Evolutionary conservation across 2,797 vertebrate genomes (phyloP).

Genomic region (Hydrophis major): DNA sequence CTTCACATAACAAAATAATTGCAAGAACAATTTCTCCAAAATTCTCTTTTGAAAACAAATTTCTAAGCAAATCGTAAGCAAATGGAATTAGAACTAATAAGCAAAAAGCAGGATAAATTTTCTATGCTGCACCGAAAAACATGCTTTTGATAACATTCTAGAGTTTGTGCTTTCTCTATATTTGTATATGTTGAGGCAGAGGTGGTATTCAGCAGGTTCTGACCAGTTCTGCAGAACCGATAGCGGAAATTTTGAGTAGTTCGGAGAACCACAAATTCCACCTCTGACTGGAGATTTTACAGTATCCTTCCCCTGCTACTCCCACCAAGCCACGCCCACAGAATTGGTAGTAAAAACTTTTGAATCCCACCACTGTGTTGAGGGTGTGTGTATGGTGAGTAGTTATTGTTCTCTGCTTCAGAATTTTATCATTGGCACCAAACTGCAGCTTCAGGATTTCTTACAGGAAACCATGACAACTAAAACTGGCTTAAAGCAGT

Average conservation of each 20-base stretch:
- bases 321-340: too few species aligned
- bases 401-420: neutral
- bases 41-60: neutral
- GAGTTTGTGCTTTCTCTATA: neutral
- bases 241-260: too few species aligned
- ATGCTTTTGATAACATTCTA: neutral
- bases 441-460: neutral
- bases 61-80: neutral
- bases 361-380: too few species aligned
- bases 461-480: neutral
- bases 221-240: too few species aligned
- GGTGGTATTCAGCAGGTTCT: too few species aligned
- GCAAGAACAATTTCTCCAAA: neutral
- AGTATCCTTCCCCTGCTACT: too few species aligned
- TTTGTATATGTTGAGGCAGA: neutral
- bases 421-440: neutral
- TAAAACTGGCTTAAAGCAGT: neutral
- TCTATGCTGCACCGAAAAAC: neutral
- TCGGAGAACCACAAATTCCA: too few species aligned
- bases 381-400: neutral
- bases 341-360: too few species aligned
- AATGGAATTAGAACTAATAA: neutral
- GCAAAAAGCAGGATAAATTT: neutral
- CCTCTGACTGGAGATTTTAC: too few species aligned
- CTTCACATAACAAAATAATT: neutral